These are phyloP conservation scores for Saxidomus purpurata DNA, from an alignment of 1,140 invertebrate species.

Conservation along the genomic window DNA sequence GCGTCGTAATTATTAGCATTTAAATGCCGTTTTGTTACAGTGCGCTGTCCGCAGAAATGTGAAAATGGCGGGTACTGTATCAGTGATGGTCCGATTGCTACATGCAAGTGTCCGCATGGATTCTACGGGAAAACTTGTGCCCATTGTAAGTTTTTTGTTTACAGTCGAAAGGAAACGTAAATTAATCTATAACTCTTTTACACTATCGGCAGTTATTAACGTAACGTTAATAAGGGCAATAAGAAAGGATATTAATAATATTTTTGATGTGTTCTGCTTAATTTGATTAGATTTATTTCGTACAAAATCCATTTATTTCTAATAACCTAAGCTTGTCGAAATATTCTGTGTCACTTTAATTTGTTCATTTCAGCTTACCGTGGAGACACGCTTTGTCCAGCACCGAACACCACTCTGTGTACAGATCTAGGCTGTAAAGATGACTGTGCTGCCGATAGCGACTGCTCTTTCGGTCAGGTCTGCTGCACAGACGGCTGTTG, in stretches of 20 bases:
- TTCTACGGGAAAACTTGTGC: slow-evolving; percentile 15
- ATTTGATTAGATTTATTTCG: no score
- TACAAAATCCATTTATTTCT: no score
- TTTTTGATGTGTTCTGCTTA: no score
- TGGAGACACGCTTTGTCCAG: not conserved
- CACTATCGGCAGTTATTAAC: no score
- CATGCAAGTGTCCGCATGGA: not conserved
- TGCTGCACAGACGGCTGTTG: slow-evolving; percentile 17
- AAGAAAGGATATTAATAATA: no score
- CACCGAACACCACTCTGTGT: not conserved
- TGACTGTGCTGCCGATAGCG: not conserved
- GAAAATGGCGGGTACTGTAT: slow-evolving; percentile 18
- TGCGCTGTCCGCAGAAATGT: not conserved
- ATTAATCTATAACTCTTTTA: no score
- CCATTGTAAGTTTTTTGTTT: not conserved
- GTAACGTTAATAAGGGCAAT: no score
- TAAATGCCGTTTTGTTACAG: no score
- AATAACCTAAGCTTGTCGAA: no score
- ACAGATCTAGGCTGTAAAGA: not conserved
- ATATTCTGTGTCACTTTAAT: no score
- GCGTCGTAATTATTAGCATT: no score
- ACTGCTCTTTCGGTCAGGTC: not conserved
- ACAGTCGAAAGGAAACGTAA: no score
- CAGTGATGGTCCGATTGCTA: not conserved
- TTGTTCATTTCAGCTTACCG: not conserved